phyloP scores from a whole-genome alignment of 2,113 vertebrate genomes.

The Aythya baeri region DNA sequence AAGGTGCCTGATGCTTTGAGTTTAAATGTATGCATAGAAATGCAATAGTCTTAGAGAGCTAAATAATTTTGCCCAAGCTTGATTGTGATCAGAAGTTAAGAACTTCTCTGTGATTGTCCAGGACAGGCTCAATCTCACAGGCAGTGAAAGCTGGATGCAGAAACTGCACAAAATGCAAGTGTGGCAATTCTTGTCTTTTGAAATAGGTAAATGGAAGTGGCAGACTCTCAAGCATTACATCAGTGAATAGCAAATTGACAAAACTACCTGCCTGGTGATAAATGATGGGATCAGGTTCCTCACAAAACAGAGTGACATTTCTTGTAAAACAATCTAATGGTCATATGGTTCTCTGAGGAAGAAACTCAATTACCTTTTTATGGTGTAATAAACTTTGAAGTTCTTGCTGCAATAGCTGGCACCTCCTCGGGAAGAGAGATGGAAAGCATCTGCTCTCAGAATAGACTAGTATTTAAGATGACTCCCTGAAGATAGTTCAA shows the following conservation, averaged over 20 bases:
- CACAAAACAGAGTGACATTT: neutral
- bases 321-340: neutral
- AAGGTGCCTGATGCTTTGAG: neutral
- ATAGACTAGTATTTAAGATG: neutral
- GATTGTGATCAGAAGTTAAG: neutral
- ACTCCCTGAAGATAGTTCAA: neutral
- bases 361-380: slow-evolving; percentile 22
- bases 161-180: neutral
- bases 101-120: neutral
- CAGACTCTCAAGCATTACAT: neutral
- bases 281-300: neutral
- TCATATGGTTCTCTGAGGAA: neutral
- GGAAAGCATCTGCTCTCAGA: slow-evolving; percentile 12
- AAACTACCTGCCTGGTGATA: neutral
- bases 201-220: neutral
- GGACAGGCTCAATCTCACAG: neutral
- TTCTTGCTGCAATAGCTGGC: slow-evolving; percentile 21
- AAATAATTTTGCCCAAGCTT: neutral
- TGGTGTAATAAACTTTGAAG: slow-evolving; percentile 25
- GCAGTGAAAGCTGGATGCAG: neutral
- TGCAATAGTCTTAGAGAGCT: neutral
- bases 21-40: neutral
- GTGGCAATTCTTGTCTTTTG: neutral
- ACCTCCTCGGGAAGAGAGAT: neutral
- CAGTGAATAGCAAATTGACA: neutral